Percentiles rank a stretch among this genome's conserved stretches.
Conservation (phyloP, 2,888 invertebrate genomes). For the Synanthedon tipuliformis region DNA sequence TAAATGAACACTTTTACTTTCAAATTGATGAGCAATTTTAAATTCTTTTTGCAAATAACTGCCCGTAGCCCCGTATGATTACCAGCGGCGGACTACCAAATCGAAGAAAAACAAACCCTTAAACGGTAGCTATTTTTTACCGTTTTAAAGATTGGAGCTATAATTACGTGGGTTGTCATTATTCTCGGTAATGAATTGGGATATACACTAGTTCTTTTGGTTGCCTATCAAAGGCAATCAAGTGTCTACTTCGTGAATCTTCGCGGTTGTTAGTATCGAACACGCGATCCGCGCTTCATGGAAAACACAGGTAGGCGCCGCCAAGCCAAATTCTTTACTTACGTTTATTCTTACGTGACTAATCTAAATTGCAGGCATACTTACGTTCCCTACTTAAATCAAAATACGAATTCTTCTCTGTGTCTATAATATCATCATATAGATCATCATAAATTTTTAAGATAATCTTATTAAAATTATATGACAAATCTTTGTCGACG, state of each 20-base stretch:
- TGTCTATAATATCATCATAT: too few species aligned
- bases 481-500: too few species aligned
- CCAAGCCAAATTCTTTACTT: constrained; percentile 6
- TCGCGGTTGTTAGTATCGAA: constrained; percentile 29
- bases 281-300: constrained; percentile 56
- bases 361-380: constrained; percentile 13
- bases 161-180: background rate
- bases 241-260: constrained; percentile 32
- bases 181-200: background rate
- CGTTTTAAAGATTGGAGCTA: constrained; percentile 8
- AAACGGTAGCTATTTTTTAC: constrained; percentile 14
- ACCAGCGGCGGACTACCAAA: background rate
- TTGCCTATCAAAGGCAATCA: constrained; percentile 21
- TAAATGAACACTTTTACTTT: background rate
- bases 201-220: background rate
- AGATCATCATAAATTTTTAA: too few species aligned
- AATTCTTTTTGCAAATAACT: background rate
- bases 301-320: constrained; percentile 51
- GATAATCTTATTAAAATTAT: too few species aligned
- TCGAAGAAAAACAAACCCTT: background rate
- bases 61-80: background rate
- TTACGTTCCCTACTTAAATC: too few species aligned
- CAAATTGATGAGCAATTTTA: background rate
- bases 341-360: constrained; percentile 12
- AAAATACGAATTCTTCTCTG: too few species aligned